phyloP scores from a whole-genome alignment of 2,113 vertebrate species.

The Manacus vitellinus region DNA sequence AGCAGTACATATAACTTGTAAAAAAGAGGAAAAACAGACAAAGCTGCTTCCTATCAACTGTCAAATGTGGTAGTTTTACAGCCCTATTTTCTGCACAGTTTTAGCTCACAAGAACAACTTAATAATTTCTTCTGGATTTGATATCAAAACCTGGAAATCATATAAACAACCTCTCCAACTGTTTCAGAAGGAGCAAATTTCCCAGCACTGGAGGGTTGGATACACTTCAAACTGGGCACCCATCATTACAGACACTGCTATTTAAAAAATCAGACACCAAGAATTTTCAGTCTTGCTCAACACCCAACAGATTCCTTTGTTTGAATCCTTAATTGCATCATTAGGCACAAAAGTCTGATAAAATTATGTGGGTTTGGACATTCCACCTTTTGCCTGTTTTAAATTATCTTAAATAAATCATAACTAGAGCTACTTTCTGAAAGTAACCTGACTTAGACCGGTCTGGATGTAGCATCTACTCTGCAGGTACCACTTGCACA shows the following conservation, averaged over 20 bases:
- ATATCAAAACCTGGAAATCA: neutral
- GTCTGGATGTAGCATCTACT: neutral
- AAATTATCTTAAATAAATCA: neutral
- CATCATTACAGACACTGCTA: neutral
- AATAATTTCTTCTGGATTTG: neutral
- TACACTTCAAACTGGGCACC: neutral
- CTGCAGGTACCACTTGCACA: neutral
- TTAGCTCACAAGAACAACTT: neutral
- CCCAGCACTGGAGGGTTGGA: neutral
- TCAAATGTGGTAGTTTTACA: neutral
- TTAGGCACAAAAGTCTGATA: neutral
- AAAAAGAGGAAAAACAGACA: neutral
- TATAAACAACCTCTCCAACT: neutral
- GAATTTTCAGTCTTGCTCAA: neutral
- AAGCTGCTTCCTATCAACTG: neutral
- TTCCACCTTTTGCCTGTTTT: neutral
- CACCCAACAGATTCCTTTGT: neutral
- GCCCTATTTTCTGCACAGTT: neutral
- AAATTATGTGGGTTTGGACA: neutral
- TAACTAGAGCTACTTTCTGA: neutral
- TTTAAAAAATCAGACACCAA: neutral
- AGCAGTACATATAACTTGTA: neutral
- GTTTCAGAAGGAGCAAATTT: neutral
- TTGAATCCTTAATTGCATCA: neutral
- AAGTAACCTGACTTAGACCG: neutral